These are phyloP conservation scores for Zaprionus capensis DNA, from an alignment of 1,140 invertebrate species.

Conservation along the genomic window DNA sequence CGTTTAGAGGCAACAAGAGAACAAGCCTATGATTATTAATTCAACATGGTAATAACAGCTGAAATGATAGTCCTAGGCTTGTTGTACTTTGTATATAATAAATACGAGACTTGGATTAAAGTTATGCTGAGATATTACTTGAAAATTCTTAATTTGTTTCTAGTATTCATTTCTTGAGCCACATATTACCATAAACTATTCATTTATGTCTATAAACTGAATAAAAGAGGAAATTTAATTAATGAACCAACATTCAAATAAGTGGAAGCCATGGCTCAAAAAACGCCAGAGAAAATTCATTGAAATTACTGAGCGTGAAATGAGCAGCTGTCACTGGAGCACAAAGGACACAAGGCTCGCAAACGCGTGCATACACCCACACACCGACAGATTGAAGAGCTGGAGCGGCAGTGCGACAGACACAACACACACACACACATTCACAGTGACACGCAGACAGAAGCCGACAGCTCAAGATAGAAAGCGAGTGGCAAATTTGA, in stretches of 20 bases:
- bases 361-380: slow-evolving; percentile 24
- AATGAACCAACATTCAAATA: slow-evolving; percentile 66
- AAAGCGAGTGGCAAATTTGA: slow-evolving; percentile 73
- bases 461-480: slow-evolving; percentile 59
- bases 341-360: slow-evolving; percentile 62
- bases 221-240: slow-evolving; percentile 63
- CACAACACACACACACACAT: slow-evolving; percentile 9
- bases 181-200: slow-evolving; percentile 41
- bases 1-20: neutral
- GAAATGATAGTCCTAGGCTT: slow-evolving; percentile 13
- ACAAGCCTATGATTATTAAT: slow-evolving; percentile 24
- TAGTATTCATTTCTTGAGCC: neutral
- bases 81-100: slow-evolving; percentile 1
- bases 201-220: slow-evolving; percentile 39
- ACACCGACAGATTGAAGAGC: slow-evolving; percentile 1
- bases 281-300: slow-evolving; percentile 63
- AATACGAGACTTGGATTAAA: neutral
- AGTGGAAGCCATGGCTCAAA: slow-evolving; percentile 41
- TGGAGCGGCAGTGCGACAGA: slow-evolving; percentile 5
- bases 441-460: slow-evolving; percentile 28
- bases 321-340: slow-evolving; percentile 77
- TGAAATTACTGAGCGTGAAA: slow-evolving; percentile 81
- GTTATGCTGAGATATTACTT: neutral
- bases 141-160: neutral
- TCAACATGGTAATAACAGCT: slow-evolving; percentile 1